Evolutionary conservation across 2,797 vertebrate genomes (phyloP), one percentile per base, ranked within the genome.

Genomic region (Neopelma chrysocephalum): DNA sequence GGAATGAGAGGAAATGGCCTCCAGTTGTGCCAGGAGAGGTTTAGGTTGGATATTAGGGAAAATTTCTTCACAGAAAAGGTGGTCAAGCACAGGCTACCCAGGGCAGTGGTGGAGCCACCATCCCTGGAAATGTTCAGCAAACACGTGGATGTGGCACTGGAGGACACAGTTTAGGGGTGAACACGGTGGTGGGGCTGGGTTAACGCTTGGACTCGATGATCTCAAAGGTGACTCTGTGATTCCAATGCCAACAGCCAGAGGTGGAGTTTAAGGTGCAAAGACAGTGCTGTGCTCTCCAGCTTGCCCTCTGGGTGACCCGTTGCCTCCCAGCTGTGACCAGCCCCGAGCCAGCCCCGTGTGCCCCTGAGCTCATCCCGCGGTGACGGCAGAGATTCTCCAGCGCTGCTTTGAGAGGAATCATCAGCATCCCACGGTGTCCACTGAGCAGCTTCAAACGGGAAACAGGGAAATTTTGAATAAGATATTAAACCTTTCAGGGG

Each of bases 361-460:
- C 58, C 15, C 34, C 56, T 27, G 75, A 94, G 94, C 87, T 86
- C 90, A 61, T 43, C 45, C 70, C 0, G 0, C 27, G 5, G 40
- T 22, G 65, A 84, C 27, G 64, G 48, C 65, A 76, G 85, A 22
- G 54, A 42, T 78, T 87, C 82, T 64, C 87, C 43, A 48, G 43
- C 0, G 1, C 36, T 5, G 48, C 71, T 70, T 14, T 27, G 26
- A 71, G 69, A 56, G 84, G 64, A 77, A 75, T 82, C 68, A 92
- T 29, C 76, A 73, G 79, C 79, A 72, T 92, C 95, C 90, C 71
- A 79, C 89, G 56, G 90, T 6, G 78, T 92, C 96, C 93, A 86
- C 86, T 78, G 62, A 94, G 91, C 3, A 78, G 70, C 86, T 96
- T 87, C 93, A 95, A 94, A 90, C 3, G 20, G 54, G 81, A 95